Base-by-base conservation (phyloP, 30 jellyfish, hydroid and myxozoan species). In the Aurelia aurita region DNA sequence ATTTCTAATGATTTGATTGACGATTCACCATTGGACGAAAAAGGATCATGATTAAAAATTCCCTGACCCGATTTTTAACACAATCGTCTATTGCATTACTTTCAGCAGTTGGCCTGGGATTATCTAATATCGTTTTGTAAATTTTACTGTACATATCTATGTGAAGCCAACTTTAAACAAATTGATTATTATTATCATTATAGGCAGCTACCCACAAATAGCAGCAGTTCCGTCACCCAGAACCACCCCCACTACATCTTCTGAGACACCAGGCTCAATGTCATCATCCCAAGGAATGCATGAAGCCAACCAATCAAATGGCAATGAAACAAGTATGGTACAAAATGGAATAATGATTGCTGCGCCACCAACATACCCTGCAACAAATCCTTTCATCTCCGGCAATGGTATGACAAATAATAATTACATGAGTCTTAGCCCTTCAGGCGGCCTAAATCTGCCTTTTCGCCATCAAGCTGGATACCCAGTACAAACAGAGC, bases 391-490 rank as follows among this genome's bases (percentile, higher is more conserved):
- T 2, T 76, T 67, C 69, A 89, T 72, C 39, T 78, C 87, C 39
- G 89, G 88, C 45, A 89, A 89, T 49, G 96, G 89, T 4, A 85
- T 85, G 81, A 89, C 73, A 20, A 95, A 95, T 86, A 95, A 95
- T 66, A 95, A 90, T 55, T 95, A 95, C 79, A 95, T 90, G 67
- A 95, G 93, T 46, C 90, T 90, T 22, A 65, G 97, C 28, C 98
- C 99, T 14, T 58, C 96, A 34, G 97, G 97, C 16, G 97, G 96
- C 34, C 71, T 95, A 57, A 95, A 95, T 69, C 63, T 95, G 83
- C 99, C 99, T 23, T 87, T 88, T 83, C 90, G 97, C 34, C 93
- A 85, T 44, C 97, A 82, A 70, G 72, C 91, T 49, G 96, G 97
- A 7, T 74, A 82, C 68, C 77, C 89, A 23, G 91, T 88, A 18